Evolutionary conservation across 2,888 invertebrate species (phyloP), one percentile per base, ranked within the genome.

Genomic region (Dioctria linearis): DNA sequence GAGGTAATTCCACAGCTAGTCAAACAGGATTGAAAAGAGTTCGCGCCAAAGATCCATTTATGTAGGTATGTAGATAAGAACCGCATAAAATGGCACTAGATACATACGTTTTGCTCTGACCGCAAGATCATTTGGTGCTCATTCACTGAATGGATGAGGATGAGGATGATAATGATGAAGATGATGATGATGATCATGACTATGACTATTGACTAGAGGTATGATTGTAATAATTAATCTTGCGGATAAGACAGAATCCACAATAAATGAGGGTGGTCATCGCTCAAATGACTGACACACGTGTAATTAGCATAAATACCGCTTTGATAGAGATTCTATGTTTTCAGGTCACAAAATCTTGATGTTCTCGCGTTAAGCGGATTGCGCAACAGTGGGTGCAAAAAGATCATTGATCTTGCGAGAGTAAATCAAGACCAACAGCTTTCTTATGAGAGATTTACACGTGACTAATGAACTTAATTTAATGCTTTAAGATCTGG

Each of bases 21-120:
- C 66, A 66, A 66, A 66, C 66, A 66, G 46, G 66, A 66, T 66
- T 43, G n/a, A 25, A 61, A 61, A 61, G 61, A 61, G 61, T 61
- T 61, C 61, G 37, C 25, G 25, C 39, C 11, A 37, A 61, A 61
- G 39, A 25, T 61, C 25, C 13, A 25, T 25, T 25, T 25, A 25
- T 25, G 25, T 25, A 25, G 25, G 25, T 25, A 25, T 25, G 25
- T 25, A 39, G 61, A 61, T 54, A 54, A 54, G 39, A 61, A 25
- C 5, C n/a, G 40, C 61, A 25, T 39, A 39, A 61, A 61, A 61
- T 61, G 61, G 61, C 11, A 11, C 61, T 25, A 37, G 37, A 61
- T 25, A 25, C 25, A 25, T 25, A 25, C 25, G 25, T 25, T 54
- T 54, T 11, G 54, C 54, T 54, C 11, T 2, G 11, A 11, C n/a